Evolutionary conservation across 2,888 invertebrate genomes (phyloP), one percentile per base, ranked within the genome.

Genomic region (Agelastica alni): DNA sequence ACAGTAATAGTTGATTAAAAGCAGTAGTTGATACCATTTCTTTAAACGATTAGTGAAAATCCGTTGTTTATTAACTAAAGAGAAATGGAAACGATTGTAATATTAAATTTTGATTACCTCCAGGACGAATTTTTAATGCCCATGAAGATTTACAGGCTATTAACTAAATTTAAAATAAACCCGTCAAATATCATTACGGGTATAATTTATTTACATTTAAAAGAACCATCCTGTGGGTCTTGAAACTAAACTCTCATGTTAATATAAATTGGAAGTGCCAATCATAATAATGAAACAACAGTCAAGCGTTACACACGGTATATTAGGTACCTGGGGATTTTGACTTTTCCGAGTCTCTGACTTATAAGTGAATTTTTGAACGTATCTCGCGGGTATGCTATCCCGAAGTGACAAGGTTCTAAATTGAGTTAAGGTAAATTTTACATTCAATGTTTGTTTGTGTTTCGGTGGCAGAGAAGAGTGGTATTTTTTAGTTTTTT

Each of bases 261-360:
- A 79, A 79, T 76, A 78, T 85, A 86, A 87, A 86, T 86, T 87
- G 86, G 86, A 86, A 82, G 81, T 86, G 86, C 85, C 87, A 86
- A 86, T 87, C 87, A 86, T 81, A 81, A 83, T 86, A 86, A 86
- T 85, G 81, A 85, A 44, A 36, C 20, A 36, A 42, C 43, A 51
- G 44, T 44, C 16, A 43, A 44, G 37, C 22, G 26, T 51, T 22
- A 36, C 47, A n/a, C n/a, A n/a, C n/a, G n/a, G n/a, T n/a, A n/a
- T n/a, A n/a, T n/a, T 3, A n/a, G 22, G 17, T 43, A 43, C 43
- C 43, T 43, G 43, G 7, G 6, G 17, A 16, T n/a, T n/a, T n/a
- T n/a, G n/a, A n/a, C n/a, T n/a, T n/a, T n/a, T n/a, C n/a, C n/a
- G n/a, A n/a, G n/a, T n/a, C n/a, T n/a, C n/a, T n/a, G n/a, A n/a